These are phyloP conservation scores for Leuciscus idus DNA, from an alignment of 2,113 vertebrate species.

Conservation along the genomic window DNA sequence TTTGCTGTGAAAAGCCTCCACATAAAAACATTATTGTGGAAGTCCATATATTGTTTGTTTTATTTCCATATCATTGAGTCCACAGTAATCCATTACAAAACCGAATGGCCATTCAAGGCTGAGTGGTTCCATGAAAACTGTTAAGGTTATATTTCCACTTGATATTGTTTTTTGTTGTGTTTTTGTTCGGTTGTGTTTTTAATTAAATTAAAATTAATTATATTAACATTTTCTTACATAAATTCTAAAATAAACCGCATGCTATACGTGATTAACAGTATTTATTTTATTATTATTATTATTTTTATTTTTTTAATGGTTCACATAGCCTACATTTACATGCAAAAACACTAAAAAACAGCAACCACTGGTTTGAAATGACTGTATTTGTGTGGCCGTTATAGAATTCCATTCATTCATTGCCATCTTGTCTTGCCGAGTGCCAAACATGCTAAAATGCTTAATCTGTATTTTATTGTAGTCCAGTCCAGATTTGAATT, in stretches of 20 bases:
- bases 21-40: not conserved
- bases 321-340: not conserved
- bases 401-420: conserved; percentile 11
- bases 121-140: too few relatives aligned
- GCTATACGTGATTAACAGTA: not conserved
- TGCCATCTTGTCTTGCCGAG: not conserved
- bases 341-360: not conserved
- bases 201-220: too few relatives aligned
- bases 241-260: not conserved
- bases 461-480: conserved; percentile 31
- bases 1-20: not conserved
- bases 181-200: too few relatives aligned
- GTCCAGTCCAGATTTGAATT: conserved; percentile 21
- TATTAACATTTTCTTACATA: not conserved
- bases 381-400: conserved; percentile 12
- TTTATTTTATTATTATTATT: too few relatives aligned
- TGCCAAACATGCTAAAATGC: conserved; percentile 36
- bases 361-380: not conserved
- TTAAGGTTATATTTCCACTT: too few relatives aligned
- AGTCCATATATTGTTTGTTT: too few relatives aligned
- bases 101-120: too few relatives aligned
- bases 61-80: too few relatives aligned
- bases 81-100: too few relatives aligned
- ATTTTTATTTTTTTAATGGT: not conserved
- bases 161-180: too few relatives aligned